Evolutionary conservation across 2,113 vertebrate genomes (phyloP).

Genomic region (Epinephelus lanceolatus): DNA sequence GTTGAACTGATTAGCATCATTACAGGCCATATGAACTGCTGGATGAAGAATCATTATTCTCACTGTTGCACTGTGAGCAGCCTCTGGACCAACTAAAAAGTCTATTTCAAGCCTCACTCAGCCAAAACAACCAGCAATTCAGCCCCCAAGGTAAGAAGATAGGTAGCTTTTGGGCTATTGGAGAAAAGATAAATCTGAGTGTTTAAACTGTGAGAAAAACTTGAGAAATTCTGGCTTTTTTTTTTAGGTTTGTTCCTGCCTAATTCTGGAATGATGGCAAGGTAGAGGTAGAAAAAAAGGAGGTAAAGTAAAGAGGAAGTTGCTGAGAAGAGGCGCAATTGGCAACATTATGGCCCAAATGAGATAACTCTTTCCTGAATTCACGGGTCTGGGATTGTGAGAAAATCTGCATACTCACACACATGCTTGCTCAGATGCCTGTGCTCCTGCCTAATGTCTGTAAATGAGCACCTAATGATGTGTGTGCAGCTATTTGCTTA

Average conservation of each 20-base stretch:
- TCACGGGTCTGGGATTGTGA: not conserved
- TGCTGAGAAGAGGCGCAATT: not conserved
- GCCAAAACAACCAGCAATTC: not conserved
- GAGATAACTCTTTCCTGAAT: not conserved
- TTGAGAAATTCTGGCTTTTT: not conserved
- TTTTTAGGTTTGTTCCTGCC: not conserved
- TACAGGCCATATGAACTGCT: slow-evolving; percentile 20
- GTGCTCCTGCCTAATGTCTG: slow-evolving; percentile 54
- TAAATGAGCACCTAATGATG: slow-evolving; percentile 75
- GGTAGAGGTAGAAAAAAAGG: not conserved
- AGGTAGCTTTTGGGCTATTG: not conserved
- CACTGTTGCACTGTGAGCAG: not conserved
- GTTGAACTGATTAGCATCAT: slow-evolving; percentile 30
- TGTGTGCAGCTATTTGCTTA: slow-evolving; percentile 76
- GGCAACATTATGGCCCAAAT: not conserved
- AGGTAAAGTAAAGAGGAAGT: not conserved
- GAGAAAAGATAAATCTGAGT: not conserved
- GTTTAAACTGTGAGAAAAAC: not conserved
- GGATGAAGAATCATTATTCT: slow-evolving; percentile 29
- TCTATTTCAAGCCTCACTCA: not conserved
- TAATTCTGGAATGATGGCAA: not conserved
- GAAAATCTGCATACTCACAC: not conserved
- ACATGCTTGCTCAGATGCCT: not conserved
- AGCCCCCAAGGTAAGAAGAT: not conserved
- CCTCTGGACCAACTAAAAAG: slow-evolving; percentile 3